Evolutionary conservation across 2,888 invertebrate species (phyloP).

Genomic region (Neoascia interrupta): DNA sequence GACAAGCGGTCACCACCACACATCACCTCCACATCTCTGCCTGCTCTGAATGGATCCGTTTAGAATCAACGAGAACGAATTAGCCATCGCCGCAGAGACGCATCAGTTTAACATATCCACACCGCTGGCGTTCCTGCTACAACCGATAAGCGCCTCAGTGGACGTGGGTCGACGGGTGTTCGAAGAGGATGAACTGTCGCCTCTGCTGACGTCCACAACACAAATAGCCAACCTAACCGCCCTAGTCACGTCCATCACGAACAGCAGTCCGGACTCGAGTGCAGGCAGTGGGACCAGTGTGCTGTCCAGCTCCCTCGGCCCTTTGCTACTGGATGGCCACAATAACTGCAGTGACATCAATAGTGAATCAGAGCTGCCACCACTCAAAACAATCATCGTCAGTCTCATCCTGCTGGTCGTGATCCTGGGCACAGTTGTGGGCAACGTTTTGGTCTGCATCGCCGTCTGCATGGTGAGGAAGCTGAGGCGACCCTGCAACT

Average conservation of each 20-base stretch:
- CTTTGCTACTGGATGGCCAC: constrained; percentile 62
- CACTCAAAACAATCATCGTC: constrained; percentile 83
- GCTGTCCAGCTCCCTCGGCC: constrained; percentile 39
- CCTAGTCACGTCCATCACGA: constrained; percentile 69
- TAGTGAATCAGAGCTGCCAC: constrained; percentile 75
- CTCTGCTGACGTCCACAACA: constrained; percentile 35
- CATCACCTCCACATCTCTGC: not conserved
- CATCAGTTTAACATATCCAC: constrained; percentile 68
- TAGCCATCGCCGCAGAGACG: constrained; percentile 64
- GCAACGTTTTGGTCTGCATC: constrained; percentile 95
- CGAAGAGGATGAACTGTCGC: constrained; percentile 53
- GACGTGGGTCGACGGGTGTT: constrained; percentile 44
- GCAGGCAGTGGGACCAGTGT: constrained; percentile 53
- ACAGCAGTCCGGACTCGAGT: constrained; percentile 68
- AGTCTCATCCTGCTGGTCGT: constrained; percentile 87
- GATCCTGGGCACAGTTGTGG: constrained; percentile 89
- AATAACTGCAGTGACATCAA: constrained; percentile 70
- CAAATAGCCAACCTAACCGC: constrained; percentile 41
- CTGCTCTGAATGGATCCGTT: constrained; percentile 63
- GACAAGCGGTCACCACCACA: constrained; percentile 19
- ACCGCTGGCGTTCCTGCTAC: constrained; percentile 47
- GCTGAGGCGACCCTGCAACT: constrained; percentile 93
- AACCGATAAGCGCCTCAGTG: constrained; percentile 45
- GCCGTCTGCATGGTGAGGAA: constrained; percentile 97
- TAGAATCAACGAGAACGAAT: constrained; percentile 51